Base-by-base conservation (phyloP, 2,888 invertebrate species). In the Lasioglossum pauxillum region DNA sequence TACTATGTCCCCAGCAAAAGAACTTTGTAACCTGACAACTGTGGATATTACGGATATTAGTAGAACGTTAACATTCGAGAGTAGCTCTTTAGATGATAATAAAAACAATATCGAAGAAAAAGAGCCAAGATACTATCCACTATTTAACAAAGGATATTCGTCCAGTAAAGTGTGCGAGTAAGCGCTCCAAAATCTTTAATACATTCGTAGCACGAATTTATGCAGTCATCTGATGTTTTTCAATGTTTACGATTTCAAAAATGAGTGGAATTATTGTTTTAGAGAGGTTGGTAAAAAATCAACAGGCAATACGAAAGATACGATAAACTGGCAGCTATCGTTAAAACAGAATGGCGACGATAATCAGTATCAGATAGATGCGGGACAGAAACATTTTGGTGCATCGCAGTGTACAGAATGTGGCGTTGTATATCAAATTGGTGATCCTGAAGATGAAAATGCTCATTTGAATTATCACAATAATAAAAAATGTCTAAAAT, bases 331-430 rank as follows among this genome's bases (percentile, higher is more conserved):
- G 71, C 95, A 96, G 44, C 94, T 95, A 64, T 95, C 94, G 3
- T 81, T 94, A 41, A 96, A 96, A 95, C 5, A 77, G 49, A 96
- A 96, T 91, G 94, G 89, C 27, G 85, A 96, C 0, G 94, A 95
- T 0, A 96, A 97, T 94, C 98, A 98, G 92, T 97, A 97, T 95
- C 96, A 98, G 83, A 96, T 98, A 80, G 98, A 98, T 95, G 98
- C 97, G 0, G 98, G 98, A 0, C 98, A 98, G 95, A 98, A 97
- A 94, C 96, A 96, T 78, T 98, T 98, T 92, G 98, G 98, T 0
- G 96, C 97, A 0, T 97, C 96, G 0, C 96, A 97, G 91, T 98
- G 98, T 93, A 93, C 94, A 0, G 97, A 97, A 87, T 98, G 98
- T 93, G 97, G 97, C 2, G 96, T 97, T 91, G 96, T 98, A 19